phyloP scores from a whole-genome alignment of 2,888 invertebrate genomes.

The Pandemis corylana region DNA sequence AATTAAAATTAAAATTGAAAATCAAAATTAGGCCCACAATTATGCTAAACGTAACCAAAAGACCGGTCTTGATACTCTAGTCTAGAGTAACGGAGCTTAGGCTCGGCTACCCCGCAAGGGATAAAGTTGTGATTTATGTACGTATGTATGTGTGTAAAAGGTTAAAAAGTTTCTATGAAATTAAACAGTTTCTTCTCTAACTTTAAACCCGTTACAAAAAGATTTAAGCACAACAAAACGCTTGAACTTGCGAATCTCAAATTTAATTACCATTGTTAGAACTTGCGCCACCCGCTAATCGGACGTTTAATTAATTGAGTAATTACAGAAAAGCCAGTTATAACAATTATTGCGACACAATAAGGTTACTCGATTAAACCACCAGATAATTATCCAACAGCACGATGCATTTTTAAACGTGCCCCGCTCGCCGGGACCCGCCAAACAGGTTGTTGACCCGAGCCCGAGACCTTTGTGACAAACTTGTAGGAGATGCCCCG shows the following conservation, averaged over 20 bases:
- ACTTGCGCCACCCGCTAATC: constrained; percentile 18
- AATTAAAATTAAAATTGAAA: background rate
- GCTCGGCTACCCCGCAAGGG: too few relatives aligned
- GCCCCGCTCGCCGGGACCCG: constrained; percentile 57
- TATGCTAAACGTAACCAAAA: background rate
- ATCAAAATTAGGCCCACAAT: background rate
- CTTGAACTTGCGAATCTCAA: constrained; percentile 19
- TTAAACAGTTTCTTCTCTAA: background rate
- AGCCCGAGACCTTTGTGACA: constrained; percentile 74
- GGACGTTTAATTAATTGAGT: constrained; percentile 22
- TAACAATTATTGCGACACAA: constrained; percentile 24
- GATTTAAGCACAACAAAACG: background rate
- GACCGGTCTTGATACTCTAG: too few relatives aligned
- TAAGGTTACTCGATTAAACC: constrained; percentile 5
- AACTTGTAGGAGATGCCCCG: constrained; percentile 77
- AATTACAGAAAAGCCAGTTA: constrained; percentile 11
- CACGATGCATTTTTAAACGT: constrained; percentile 75
- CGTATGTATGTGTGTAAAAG: too few relatives aligned
- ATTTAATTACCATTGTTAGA: constrained; percentile 16
- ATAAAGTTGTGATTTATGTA: too few relatives aligned
- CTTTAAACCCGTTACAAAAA: background rate
- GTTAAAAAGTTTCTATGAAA: too few relatives aligned
- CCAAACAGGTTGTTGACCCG: constrained; percentile 79
- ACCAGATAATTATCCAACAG: constrained; percentile 46
- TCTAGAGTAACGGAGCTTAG: too few relatives aligned